Conservation (phyloP, 2,113 vertebrate genomes). For the Clinocottus analis region DNA sequence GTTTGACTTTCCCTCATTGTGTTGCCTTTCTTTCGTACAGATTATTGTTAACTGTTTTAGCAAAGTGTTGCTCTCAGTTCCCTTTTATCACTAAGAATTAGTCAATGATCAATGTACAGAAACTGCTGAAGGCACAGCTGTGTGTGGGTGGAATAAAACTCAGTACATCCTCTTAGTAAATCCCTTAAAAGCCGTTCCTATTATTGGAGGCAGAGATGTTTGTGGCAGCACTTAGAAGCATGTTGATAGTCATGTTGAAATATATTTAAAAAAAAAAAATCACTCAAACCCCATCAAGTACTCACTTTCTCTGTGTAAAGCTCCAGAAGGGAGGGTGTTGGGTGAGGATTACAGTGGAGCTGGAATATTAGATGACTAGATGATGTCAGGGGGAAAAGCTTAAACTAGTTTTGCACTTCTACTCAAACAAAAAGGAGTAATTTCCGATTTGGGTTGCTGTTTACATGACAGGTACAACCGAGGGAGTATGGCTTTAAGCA, state of each 20-base stretch:
- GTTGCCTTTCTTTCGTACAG: background rate
- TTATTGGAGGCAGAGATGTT: conserved; percentile 60
- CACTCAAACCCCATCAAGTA: conserved; percentile 36
- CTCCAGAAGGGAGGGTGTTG: conserved; percentile 33
- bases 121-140: conserved; percentile 56
- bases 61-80: conserved; percentile 26
- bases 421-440: conserved; percentile 2
- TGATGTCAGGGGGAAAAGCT: conserved; percentile 31
- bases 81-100: conserved; percentile 23
- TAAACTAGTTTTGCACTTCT: background rate
- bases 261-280: conserved; percentile 8
- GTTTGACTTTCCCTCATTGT: conserved; percentile 51
- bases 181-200: conserved; percentile 50
- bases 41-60: conserved; percentile 38
- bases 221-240: conserved; percentile 56
- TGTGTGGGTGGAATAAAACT: conserved; percentile 57
- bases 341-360: conserved; percentile 35
- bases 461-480: too few species aligned
- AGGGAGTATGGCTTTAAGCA: background rate
- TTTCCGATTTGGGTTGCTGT: background rate
- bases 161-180: conserved; percentile 44
- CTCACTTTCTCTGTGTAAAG: conserved; percentile 36
- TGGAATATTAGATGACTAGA: conserved; percentile 48
- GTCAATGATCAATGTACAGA: conserved; percentile 37
- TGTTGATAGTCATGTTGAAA: conserved; percentile 41